A percentile compares a stretch with the other conserved stretches of the same genome.
Conservation (phyloP, 2,888 invertebrate genomes). For the Muscina levida region DNA sequence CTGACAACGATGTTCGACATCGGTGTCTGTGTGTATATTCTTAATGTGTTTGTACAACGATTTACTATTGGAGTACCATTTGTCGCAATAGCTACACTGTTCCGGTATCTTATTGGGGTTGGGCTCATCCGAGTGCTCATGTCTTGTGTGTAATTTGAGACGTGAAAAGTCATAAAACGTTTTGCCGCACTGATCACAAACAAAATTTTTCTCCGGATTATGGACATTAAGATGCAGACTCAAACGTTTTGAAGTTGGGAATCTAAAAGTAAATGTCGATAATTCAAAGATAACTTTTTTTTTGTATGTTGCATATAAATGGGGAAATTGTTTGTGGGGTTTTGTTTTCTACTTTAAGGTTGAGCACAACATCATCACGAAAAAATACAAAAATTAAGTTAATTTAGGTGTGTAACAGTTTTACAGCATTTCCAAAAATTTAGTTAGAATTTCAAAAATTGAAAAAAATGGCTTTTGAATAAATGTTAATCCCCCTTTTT, state of each 20-base stretch:
- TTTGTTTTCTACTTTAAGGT: neutral
- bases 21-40: slow-evolving; percentile 56
- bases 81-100: slow-evolving; percentile 54
- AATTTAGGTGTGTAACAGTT: no score
- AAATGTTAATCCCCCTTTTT: no score
- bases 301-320: neutral
- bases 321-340: slow-evolving; percentile 17
- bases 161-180: slow-evolving; percentile 46
- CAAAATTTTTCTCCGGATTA: slow-evolving; percentile 46
- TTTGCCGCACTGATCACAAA: slow-evolving; percentile 61
- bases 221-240: slow-evolving; percentile 46
- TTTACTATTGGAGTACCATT: slow-evolving; percentile 55
- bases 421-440: no score
- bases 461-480: no score
- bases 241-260: slow-evolving; percentile 53
- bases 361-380: neutral
- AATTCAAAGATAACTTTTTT: slow-evolving; percentile 29
- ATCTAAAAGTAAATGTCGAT: slow-evolving; percentile 54
- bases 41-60: slow-evolving; percentile 54
- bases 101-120: slow-evolving; percentile 55
- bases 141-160: slow-evolving; percentile 48
- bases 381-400: no score
- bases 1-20: slow-evolving; percentile 68
- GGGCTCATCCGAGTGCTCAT: slow-evolving; percentile 56
- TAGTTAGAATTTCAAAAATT: no score